A percentile compares a stretch with the other conserved stretches of the same genome.
Evolutionary conservation across 2,113 vertebrate genomes (phyloP).

Genomic region (Brachirus orientalis): DNA sequence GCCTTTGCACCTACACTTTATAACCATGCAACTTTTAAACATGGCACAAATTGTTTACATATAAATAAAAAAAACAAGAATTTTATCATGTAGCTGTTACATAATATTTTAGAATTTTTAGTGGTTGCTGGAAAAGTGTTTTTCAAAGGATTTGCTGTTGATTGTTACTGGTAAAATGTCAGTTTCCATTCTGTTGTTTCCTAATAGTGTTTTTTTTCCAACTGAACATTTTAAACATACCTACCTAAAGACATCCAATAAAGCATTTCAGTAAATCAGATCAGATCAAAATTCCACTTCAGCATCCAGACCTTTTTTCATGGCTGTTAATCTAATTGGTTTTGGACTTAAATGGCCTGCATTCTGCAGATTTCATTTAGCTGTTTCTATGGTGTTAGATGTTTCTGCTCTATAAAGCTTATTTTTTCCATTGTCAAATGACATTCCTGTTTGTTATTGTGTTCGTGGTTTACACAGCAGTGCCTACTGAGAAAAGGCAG

Average conservation of each 20-base stretch:
- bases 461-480: conserved; percentile 13
- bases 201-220: neutral
- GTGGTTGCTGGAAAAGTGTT: neutral
- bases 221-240: neutral
- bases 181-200: neutral
- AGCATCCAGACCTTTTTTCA: conserved; percentile 40
- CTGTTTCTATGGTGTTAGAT: conserved; percentile 56
- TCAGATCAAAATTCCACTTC: conserved; percentile 24
- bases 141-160: neutral
- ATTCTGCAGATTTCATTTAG: conserved; percentile 46
- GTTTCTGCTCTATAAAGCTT: conserved; percentile 50
- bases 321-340: conserved; percentile 51
- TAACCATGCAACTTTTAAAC: too few relatives aligned
- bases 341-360: conserved; percentile 48
- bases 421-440: conserved; percentile 57
- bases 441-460: conserved; percentile 29
- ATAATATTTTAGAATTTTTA: too few relatives aligned
- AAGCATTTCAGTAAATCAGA: conserved; percentile 23
- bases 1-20: too few relatives aligned
- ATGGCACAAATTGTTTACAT: too few relatives aligned
- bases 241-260: conserved; percentile 25
- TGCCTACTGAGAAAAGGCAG: neutral
- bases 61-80: too few relatives aligned
- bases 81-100: too few relatives aligned
- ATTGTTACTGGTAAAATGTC: neutral